Conservation (phyloP, 2,797 vertebrate species). For the Xiphorhynchus erythropygius region DNA sequence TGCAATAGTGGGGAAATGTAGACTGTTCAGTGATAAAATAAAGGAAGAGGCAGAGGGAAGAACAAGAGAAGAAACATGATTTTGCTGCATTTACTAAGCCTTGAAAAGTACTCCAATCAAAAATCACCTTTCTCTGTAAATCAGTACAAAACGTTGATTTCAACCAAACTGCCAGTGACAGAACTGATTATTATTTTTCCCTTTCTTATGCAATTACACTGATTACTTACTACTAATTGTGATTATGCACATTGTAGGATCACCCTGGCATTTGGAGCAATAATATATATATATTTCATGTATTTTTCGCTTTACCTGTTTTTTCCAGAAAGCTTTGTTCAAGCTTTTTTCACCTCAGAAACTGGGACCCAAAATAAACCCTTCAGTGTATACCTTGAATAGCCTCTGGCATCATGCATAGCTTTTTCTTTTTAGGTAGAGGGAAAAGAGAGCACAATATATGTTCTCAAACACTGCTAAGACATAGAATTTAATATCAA, state of each 20-base stretch:
- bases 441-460: background rate
- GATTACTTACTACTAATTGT: background rate
- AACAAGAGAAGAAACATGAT: background rate
- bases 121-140: background rate
- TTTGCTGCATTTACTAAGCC: background rate
- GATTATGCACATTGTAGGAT: background rate
- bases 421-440: background rate
- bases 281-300: background rate
- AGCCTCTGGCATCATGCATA: background rate
- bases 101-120: background rate
- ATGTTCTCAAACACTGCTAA: background rate
- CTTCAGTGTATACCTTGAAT: background rate
- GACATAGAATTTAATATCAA: background rate
- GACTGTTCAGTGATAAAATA: background rate
- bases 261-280: rapidly evolving
- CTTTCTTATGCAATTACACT: background rate
- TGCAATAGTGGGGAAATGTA: background rate
- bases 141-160: background rate
- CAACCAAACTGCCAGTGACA: background rate
- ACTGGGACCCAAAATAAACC: background rate
- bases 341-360: background rate
- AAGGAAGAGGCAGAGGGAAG: background rate
- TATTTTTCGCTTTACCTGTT: background rate
- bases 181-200: background rate
- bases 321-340: background rate